Evolutionary conservation across 1,140 invertebrate genomes (phyloP).

Genomic region (Drosophila carrolli): DNA sequence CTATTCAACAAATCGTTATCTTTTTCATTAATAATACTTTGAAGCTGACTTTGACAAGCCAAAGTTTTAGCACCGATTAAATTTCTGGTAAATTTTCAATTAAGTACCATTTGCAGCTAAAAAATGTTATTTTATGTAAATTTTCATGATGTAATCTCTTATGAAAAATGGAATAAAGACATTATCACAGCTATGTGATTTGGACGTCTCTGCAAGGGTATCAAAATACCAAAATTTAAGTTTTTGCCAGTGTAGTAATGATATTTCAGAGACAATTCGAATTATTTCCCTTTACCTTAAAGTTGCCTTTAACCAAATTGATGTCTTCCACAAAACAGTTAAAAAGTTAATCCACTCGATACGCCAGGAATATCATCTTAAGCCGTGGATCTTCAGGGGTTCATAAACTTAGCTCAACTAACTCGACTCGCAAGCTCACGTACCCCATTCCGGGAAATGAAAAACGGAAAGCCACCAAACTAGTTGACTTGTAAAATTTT

Average conservation of each 20-base stretch:
- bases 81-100: too few relatives aligned
- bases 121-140: too few relatives aligned
- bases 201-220: too few relatives aligned
- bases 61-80: too few relatives aligned
- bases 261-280: background rate
- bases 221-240: background rate
- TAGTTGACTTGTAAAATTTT: slow-evolving; percentile 79
- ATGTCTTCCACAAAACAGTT: slow-evolving; percentile 1
- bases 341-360: slow-evolving; percentile 35
- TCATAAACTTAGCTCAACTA: slow-evolving; percentile 28
- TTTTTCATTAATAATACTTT: too few relatives aligned
- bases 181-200: too few relatives aligned
- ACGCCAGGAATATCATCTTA: slow-evolving; percentile 23
- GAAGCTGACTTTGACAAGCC: too few relatives aligned
- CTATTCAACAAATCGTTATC: too few relatives aligned
- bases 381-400: slow-evolving; percentile 25
- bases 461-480: slow-evolving; percentile 58
- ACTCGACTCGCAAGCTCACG: slow-evolving; percentile 29
- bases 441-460: slow-evolving; percentile 56
- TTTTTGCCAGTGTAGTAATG: background rate
- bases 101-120: too few relatives aligned
- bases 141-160: too few relatives aligned
- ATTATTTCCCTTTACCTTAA: background rate
- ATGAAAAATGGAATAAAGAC: too few relatives aligned
- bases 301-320: background rate